A percentile compares a stretch with the other conserved stretches of the same genome.
phyloP scores from a whole-genome alignment of 2,888 invertebrate genomes.

The Oegoconia quadripuncta region DNA sequence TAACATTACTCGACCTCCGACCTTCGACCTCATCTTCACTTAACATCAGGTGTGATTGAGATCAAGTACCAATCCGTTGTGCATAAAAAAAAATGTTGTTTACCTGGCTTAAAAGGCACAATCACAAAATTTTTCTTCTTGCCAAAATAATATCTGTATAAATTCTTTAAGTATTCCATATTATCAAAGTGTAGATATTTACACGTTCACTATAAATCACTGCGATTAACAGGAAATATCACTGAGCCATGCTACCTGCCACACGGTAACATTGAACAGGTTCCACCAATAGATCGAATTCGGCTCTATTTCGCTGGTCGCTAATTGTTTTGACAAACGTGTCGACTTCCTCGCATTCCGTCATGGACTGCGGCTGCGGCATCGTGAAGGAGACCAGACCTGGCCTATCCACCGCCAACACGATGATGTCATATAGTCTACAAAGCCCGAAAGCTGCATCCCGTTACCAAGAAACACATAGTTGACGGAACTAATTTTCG shows the following conservation, averaged over 20 bases:
- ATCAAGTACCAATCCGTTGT: too few relatives aligned
- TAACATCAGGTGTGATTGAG: too few relatives aligned
- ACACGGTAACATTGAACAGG: not conserved
- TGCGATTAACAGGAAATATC: conserved; percentile 5
- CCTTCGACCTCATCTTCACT: too few relatives aligned
- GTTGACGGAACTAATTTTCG: conserved; percentile 38
- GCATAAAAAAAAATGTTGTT: too few relatives aligned
- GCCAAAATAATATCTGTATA: conserved; percentile 61
- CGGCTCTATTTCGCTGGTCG: conserved; percentile 32
- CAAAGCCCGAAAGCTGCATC: conserved; percentile 46
- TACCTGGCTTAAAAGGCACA: conserved; percentile 71
- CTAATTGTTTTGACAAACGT: conserved; percentile 60
- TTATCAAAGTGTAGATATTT: too few relatives aligned
- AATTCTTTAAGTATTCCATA: conserved; percentile 61
- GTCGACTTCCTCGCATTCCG: conserved; percentile 48
- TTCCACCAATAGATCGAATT: conserved; percentile 9
- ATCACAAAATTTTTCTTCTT: conserved; percentile 54
- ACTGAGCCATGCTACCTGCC: conserved; percentile 11
- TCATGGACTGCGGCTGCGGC: conserved; percentile 56
- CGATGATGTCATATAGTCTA: conserved; percentile 67
- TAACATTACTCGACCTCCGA: too few relatives aligned
- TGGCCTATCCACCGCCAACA: conserved; percentile 46
- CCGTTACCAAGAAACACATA: conserved; percentile 43
- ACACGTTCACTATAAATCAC: conserved; percentile 8
- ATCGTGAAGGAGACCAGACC: conserved; percentile 38